A percentile compares a stretch with the other conserved stretches of the same genome.
phyloP scores from a whole-genome alignment of 2,797 vertebrate genomes.

The Threskiornis aethiopicus region DNA sequence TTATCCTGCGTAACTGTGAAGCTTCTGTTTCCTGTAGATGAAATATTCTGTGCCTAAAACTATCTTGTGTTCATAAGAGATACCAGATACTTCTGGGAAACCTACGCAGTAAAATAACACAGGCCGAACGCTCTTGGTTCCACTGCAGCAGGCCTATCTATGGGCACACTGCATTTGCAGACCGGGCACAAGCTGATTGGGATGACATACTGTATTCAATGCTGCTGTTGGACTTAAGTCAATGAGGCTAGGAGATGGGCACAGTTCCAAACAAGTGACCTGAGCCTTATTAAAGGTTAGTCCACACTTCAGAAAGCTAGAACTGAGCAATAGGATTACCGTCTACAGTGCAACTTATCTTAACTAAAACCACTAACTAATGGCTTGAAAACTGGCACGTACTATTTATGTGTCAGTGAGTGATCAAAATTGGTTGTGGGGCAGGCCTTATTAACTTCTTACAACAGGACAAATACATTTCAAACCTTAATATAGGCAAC shows the following conservation, averaged over 20 bases:
- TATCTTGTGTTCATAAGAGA: background rate
- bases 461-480: background rate
- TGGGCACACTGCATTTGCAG: background rate
- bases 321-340: background rate
- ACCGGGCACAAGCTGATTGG: accelerated
- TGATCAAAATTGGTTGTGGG: background rate
- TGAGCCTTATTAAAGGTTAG: background rate
- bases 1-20: background rate
- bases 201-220: background rate
- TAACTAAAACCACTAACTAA: background rate
- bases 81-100: background rate
- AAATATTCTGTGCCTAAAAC: background rate
- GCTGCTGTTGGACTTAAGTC: background rate
- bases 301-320: background rate
- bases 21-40: background rate
- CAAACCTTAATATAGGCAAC: background rate
- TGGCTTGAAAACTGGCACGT: background rate
- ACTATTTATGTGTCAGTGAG: background rate
- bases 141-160: background rate
- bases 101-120: background rate
- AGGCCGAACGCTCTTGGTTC: background rate
- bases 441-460: background rate
- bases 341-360: background rate
- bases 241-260: background rate
- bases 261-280: background rate